These are phyloP conservation scores for Hydrotaea cyrtoneurina DNA, from an alignment of 2,888 invertebrate genomes.

Conservation along the genomic window DNA sequence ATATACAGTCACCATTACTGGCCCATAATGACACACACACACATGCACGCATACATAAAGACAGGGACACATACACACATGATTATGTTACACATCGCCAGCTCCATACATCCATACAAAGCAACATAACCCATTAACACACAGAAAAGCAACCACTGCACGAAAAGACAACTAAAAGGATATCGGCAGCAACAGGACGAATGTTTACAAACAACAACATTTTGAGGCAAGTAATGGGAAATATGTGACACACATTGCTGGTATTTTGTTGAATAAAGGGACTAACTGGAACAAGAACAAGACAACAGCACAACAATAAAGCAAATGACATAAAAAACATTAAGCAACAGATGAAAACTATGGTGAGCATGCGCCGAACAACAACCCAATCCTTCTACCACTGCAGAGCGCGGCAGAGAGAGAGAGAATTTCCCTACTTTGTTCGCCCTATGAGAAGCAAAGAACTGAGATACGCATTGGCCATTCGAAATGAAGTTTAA, in stretches of 20 bases:
- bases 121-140: constrained; percentile 44
- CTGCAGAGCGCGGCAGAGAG: not conserved
- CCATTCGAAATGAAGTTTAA: not conserved
- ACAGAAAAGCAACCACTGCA: constrained; percentile 53
- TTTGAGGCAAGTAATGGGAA: constrained; percentile 34
- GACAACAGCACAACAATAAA: constrained; percentile 24
- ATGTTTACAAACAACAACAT: constrained; percentile 63
- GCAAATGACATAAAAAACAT: not conserved
- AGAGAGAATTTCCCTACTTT: constrained; percentile 57
- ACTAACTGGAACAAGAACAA: not conserved
- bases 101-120: too few species aligned
- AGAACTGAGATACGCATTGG: not conserved
- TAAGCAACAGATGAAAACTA: constrained; percentile 64
- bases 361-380: constrained; percentile 50
- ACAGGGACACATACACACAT: constrained; percentile 6
- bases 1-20: not conserved
- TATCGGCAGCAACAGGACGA: constrained; percentile 59
- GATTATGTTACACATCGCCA: not conserved
- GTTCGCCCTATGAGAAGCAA: not conserved
- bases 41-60: not conserved
- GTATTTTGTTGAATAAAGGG: not conserved
- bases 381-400: not conserved
- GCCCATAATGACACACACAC: not conserved
- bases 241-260: constrained; percentile 50
- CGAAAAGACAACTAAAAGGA: not conserved